Conservation (phyloP, 2,888 invertebrate genomes). For the Eilema depressum region DNA sequence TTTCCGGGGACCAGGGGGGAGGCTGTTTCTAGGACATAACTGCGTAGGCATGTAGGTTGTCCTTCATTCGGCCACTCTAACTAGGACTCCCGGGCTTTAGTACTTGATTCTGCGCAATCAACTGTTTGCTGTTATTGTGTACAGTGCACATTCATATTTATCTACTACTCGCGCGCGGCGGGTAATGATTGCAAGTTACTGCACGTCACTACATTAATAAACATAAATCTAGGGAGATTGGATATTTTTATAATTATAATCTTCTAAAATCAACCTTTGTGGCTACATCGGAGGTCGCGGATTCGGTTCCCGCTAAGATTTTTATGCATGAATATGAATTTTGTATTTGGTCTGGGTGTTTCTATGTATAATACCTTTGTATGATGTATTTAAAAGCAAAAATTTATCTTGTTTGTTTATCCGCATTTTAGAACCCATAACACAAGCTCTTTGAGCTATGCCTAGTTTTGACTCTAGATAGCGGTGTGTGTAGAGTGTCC, state of each 20-base stretch:
- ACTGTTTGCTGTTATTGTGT: conserved; percentile 1
- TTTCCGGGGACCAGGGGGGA: conserved; percentile 28
- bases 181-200: conserved; percentile 18
- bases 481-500: no score
- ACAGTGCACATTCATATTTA: conserved; percentile 6
- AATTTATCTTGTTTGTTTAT: no score
- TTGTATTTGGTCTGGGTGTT: no score
- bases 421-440: no score
- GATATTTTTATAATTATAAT: no score
- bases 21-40: conserved; percentile 23
- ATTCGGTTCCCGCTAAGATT: no score
- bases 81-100: conserved; percentile 29
- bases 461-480: no score
- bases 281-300: no score
- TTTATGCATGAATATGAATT: no score
- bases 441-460: no score
- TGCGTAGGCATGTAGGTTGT: conserved; percentile 21
- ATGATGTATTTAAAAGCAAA: no score
- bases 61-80: conserved; percentile 17
- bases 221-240: conserved; percentile 6
- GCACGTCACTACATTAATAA: conserved; percentile 6
- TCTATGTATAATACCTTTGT: background rate
- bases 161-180: conserved; percentile 7
- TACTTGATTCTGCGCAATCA: conserved; percentile 24
- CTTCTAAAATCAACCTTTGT: no score